Evolutionary conservation across 2,113 vertebrate genomes (phyloP).

Genomic region (Vulpes lagopus): DNA sequence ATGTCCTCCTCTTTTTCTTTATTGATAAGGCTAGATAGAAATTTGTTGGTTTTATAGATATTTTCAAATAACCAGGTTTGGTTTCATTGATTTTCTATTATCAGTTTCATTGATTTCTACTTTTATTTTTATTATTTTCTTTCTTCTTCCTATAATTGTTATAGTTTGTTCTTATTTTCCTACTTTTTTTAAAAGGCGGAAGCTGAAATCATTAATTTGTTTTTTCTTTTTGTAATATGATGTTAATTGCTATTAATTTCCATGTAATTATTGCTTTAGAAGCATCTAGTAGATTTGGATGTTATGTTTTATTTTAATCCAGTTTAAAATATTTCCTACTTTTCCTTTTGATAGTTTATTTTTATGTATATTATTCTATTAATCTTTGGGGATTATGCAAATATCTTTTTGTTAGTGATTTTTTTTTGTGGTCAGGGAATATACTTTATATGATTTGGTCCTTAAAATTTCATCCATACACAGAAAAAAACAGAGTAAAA

Average conservation of each 20-base stretch:
- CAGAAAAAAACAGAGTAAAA: background rate
- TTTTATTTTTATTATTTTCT: conserved; percentile 2
- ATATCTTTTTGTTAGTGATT: background rate
- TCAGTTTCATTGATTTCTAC: background rate
- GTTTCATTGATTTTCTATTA: background rate
- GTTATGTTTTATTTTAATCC: background rate
- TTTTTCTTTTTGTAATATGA: background rate
- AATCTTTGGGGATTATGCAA: background rate
- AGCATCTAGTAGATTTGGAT: background rate
- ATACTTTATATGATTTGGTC: background rate
- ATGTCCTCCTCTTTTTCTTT: background rate
- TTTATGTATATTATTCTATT: background rate
- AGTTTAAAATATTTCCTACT: background rate
- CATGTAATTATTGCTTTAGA: background rate
- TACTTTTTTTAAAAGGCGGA: background rate
- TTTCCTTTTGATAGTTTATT: background rate
- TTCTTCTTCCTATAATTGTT: background rate
- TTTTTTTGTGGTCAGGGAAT: background rate
- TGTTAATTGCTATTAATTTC: background rate
- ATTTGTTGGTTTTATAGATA: background rate
- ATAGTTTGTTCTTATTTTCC: background rate
- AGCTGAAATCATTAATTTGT: background rate
- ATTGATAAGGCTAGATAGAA: background rate
- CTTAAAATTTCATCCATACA: background rate
- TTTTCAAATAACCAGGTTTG: background rate